Percentiles rank a stretch among this genome's conserved stretches.
phyloP scores from a whole-genome alignment of 1,140 invertebrate species.

The Alviniconcha marisindica region DNA sequence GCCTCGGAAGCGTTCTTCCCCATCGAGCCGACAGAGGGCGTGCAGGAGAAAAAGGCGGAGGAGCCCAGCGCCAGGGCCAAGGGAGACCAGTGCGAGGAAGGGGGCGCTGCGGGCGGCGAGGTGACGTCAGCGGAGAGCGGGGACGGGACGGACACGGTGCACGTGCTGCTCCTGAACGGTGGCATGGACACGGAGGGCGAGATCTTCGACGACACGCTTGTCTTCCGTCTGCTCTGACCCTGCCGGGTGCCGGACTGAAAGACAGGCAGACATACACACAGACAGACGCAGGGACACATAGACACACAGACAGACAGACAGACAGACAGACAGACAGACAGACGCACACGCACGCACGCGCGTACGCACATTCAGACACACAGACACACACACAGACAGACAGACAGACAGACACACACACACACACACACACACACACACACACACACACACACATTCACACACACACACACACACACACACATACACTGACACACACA shows the following conservation, averaged over 20 bases:
- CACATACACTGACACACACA: background rate
- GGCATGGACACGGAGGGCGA: constrained; percentile 76
- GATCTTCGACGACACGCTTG: constrained; percentile 74
- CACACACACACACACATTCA: too few species aligned
- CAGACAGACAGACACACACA: too few species aligned
- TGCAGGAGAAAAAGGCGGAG: constrained; percentile 2
- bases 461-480: too few species aligned
- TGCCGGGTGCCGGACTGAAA: background rate
- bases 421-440: too few species aligned
- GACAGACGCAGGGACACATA: too few species aligned
- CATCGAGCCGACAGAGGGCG: constrained; percentile 3
- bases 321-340: background rate
- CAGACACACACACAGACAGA: too few species aligned
- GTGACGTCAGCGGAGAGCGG: background rate
- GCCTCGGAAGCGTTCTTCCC: constrained; percentile 28
- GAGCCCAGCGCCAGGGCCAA: background rate
- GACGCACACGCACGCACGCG: background rate
- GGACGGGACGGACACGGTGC: constrained; percentile 46
- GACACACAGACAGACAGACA: background rate
- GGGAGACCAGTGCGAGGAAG: constrained; percentile 8
- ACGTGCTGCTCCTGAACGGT: constrained; percentile 67
- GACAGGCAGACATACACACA: too few species aligned
- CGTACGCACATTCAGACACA: background rate
- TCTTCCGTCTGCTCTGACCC: constrained; percentile 50
- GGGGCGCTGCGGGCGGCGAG: background rate